Base-by-base conservation (phyloP, 2,888 invertebrate species). In the Hydroisotoma schaefferi region DNA sequence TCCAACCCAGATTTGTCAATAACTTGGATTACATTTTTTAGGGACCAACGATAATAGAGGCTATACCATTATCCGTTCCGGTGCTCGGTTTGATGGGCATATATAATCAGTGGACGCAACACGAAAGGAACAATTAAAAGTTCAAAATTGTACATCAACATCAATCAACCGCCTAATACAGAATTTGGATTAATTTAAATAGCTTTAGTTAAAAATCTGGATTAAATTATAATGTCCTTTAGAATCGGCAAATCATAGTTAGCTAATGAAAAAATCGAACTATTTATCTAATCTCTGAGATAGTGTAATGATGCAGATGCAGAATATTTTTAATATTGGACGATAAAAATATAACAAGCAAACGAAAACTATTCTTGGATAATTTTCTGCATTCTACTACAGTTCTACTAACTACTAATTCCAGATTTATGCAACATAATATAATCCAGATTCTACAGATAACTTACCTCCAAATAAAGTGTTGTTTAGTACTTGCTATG, bases 1-100 rank as follows among this genome's bases (percentile, higher is more conserved):
- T 56, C 56, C 60, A n/a, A n/a, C n/a, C n/a, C n/a, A n/a, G n/a
- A n/a, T n/a, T 56, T 60, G 56, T 52, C 57, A 54, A 27, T 25
- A 33, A 33, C 22, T 51, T 44, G 22, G 3, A 6, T 52, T 33
- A 37, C 18, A 12, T 4, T n/a, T 52, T 20, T 27, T 23, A 52
- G 52, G 37, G 52, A 52, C 37, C 52, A 52, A 27, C 44, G 54
- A 27, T 54, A 43, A 55, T 27, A n/a, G 8, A 6, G 37, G 26
- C 15, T 55, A 38, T 26, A 18, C 43, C 23, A 3, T 22, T n/a
- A n/a, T n/a, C n/a, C n/a, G n/a, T 10, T 12, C 37, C 15, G 12
- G 26, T 8, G 23, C 43, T 22, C 25, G 40, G 44, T n/a, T 53
- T 8, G 40, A 23, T 8, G 53, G 40, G 40, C 5, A 18, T 37